phyloP scores from a whole-genome alignment of 2,797 vertebrate species.

The Poeciliopsis infans region DNA sequence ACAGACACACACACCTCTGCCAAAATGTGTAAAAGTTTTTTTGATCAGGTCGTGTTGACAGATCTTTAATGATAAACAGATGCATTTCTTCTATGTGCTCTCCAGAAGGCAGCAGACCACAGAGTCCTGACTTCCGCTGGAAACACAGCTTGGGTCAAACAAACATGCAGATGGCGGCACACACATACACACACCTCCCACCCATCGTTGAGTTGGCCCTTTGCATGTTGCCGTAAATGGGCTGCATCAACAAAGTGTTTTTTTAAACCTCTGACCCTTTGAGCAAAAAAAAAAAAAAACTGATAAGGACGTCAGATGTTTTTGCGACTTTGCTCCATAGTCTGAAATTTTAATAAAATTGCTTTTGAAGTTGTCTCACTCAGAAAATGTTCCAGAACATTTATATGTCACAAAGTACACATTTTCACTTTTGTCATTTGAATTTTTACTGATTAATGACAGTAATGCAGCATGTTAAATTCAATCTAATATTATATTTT shows the following conservation, averaged over 20 bases:
- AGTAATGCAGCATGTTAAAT: neutral
- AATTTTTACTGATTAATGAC: neutral
- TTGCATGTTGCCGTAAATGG: conserved; percentile 41
- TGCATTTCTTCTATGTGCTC: conserved; percentile 41
- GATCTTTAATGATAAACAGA: conserved; percentile 71
- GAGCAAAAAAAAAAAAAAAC: conserved; percentile 36
- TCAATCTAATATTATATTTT: no score
- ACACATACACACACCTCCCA: conserved; percentile 25
- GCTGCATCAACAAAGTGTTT: conserved; percentile 46
- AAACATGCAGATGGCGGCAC: conserved; percentile 41
- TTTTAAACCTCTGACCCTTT: conserved; percentile 45
- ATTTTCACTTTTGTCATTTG: neutral
- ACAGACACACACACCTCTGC: conserved; percentile 35
- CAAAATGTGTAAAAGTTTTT: conserved; percentile 70
- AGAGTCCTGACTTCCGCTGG: conserved; percentile 51
- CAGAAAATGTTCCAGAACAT: neutral
- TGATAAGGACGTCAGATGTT: conserved; percentile 13
- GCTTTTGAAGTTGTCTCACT: neutral
- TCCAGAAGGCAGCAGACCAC: conserved; percentile 33
- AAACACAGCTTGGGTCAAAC: conserved; percentile 57
- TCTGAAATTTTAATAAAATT: neutral
- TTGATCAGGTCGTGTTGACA: conserved; percentile 79
- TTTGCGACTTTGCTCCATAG: neutral
- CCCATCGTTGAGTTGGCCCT: conserved; percentile 20
- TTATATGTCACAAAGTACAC: neutral